A percentile compares a stretch with the other conserved stretches of the same genome.
Conservation (phyloP, 2,797 vertebrate species). For the Myotis daubentonii region DNA sequence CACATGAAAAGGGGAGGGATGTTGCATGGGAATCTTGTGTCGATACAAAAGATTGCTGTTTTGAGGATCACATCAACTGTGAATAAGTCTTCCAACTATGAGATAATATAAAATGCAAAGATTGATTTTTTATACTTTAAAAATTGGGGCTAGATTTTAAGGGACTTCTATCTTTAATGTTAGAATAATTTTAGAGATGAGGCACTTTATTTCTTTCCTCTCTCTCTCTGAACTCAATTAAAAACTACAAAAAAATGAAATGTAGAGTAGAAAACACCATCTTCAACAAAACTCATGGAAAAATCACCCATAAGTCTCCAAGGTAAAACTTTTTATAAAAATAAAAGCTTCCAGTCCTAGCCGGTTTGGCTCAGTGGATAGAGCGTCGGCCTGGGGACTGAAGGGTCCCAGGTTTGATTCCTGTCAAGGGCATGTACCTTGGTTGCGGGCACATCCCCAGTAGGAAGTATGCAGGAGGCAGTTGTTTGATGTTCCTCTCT, state of each 20-base stretch:
- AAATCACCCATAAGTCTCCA: background rate
- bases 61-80: background rate
- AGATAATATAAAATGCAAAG: background rate
- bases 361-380: too few species aligned
- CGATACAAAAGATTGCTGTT: background rate
- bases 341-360: background rate
- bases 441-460: too few species aligned
- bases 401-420: too few species aligned
- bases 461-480: too few species aligned
- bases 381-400: too few species aligned
- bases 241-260: background rate
- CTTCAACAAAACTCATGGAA: background rate
- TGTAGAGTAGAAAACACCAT: background rate
- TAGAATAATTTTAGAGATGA: background rate
- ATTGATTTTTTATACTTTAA: background rate
- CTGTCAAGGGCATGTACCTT: too few species aligned
- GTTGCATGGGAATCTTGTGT: background rate
- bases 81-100: background rate
- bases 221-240: background rate
- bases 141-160: background rate
- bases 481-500: too few species aligned
- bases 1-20: background rate
- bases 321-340: background rate
- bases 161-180: background rate
- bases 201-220: background rate